Evolutionary conservation across 1,140 invertebrate species (phyloP).

Genomic region (Lasioglossum albipes): DNA sequence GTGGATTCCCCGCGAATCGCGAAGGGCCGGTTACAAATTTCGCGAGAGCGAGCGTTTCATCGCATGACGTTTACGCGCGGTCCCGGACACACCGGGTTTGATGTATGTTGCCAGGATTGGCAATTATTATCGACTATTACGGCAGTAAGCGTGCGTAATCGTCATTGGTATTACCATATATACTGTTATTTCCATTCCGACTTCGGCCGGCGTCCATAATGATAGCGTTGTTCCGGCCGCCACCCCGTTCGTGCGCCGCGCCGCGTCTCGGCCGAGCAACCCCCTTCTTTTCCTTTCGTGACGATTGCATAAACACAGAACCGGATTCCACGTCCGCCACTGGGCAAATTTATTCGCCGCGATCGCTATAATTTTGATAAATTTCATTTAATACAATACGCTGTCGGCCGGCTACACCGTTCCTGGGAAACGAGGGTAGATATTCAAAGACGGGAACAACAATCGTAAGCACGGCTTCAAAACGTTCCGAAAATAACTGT

Average conservation of each 20-base stretch:
- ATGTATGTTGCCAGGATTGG: slow-evolving; percentile 61
- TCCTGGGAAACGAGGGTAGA: not conserved
- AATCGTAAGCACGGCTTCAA: too few species aligned
- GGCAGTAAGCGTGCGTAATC: slow-evolving; percentile 62
- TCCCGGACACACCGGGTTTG: slow-evolving; percentile 32
- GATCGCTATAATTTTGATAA: not conserved
- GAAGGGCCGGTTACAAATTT: not conserved
- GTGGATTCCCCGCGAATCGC: not conserved
- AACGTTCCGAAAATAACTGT: too few species aligned
- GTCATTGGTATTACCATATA: slow-evolving; percentile 69
- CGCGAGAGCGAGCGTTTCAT: slow-evolving; percentile 39
- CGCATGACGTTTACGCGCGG: slow-evolving; percentile 38
- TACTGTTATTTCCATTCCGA: slow-evolving; percentile 64
- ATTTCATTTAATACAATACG: not conserved
- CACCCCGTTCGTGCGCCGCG: slow-evolving; percentile 33
- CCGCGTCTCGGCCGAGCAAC: not conserved
- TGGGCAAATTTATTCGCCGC: not conserved
- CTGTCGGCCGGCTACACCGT: not conserved
- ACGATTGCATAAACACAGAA: slow-evolving; percentile 23
- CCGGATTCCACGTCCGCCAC: not conserved
- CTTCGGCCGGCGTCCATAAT: slow-evolving; percentile 62
- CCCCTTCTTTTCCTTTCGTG: slow-evolving; percentile 26
- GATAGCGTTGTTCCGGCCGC: slow-evolving; percentile 55
- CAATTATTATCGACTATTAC: slow-evolving; percentile 63
- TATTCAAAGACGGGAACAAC: not conserved